These are phyloP conservation scores for Kuschelorhynchus macadamiae DNA, from an alignment of 2,888 invertebrate species.

Conservation along the genomic window DNA sequence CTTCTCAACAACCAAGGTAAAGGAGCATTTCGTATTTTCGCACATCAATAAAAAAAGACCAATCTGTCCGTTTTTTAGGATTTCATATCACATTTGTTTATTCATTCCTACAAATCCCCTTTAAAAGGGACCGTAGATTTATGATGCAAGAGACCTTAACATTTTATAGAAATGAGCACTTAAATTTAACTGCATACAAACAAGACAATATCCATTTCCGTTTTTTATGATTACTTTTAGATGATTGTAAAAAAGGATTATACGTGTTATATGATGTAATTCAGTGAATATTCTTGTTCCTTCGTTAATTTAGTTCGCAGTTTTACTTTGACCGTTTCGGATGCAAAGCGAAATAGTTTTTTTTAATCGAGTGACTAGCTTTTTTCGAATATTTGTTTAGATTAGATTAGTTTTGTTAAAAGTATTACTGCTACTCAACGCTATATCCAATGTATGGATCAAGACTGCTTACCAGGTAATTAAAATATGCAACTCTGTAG, in stretches of 20 bases:
- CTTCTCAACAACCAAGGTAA: too few relatives aligned
- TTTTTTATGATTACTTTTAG: constrained; percentile 38
- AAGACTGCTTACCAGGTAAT: too few relatives aligned
- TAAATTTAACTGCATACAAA: constrained; percentile 25
- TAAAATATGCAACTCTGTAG: too few relatives aligned
- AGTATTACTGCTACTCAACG: too few relatives aligned
- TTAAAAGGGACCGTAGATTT: constrained; percentile 4
- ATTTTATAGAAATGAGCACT: constrained; percentile 23
- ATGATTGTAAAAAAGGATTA: constrained; percentile 40
- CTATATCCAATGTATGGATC: too few relatives aligned
- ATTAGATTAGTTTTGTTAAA: too few relatives aligned
- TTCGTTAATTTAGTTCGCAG: constrained; percentile 20
- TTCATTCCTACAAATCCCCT: constrained; percentile 3
- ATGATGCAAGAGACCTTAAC: constrained; percentile 23
- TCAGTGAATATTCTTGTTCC: constrained; percentile 5
- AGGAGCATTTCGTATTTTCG: too few relatives aligned
- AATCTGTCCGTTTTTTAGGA: constrained; percentile 10
- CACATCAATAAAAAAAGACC: constrained; percentile 27
- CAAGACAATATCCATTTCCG: constrained; percentile 17
- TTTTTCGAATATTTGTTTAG: too few relatives aligned
- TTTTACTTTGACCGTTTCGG: constrained; percentile 4
- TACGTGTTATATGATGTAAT: constrained; percentile 21
- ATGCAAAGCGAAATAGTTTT: too few relatives aligned
- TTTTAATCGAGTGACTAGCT: too few relatives aligned
- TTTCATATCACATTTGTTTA: constrained; percentile 5